Evolutionary conservation across 2,888 invertebrate species (phyloP).

Genomic region (Melolontha melolontha): DNA sequence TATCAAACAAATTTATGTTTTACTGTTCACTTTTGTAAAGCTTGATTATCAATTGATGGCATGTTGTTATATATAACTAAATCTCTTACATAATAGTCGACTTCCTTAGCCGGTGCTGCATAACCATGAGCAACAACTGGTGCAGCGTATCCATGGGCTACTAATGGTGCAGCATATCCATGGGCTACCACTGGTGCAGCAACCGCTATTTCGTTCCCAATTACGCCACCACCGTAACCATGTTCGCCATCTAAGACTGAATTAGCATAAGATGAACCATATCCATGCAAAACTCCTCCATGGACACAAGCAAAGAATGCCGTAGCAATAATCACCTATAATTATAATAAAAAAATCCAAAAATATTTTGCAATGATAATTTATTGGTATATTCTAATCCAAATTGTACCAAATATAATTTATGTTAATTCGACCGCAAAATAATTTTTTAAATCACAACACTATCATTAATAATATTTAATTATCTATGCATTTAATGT

Average conservation of each 20-base stretch:
- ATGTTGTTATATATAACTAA: not conserved
- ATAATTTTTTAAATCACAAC: not conserved
- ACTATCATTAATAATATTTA: no score
- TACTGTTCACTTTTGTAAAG: no score
- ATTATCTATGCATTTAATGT: no score
- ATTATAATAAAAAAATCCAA: slow-evolving; percentile 4
- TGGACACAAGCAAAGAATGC: slow-evolving; percentile 49
- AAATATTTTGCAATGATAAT: no score
- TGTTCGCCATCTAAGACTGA: slow-evolving; percentile 13
- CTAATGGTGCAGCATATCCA: slow-evolving; percentile 45
- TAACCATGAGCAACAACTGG: slow-evolving; percentile 40
- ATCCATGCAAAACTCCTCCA: slow-evolving; percentile 50
- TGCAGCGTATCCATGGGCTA: slow-evolving; percentile 47
- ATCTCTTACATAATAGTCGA: slow-evolving; percentile 52
- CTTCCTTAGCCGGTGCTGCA: slow-evolving; percentile 43
- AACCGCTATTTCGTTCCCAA: slow-evolving; percentile 40
- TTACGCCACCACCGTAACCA: slow-evolving; percentile 7
- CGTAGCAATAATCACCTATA: slow-evolving; percentile 49
- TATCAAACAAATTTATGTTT: no score
- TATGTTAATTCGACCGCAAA: not conserved
- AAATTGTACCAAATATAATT: not conserved
- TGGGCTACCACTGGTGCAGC: slow-evolving; percentile 44
- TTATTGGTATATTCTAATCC: not conserved
- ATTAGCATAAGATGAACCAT: slow-evolving; percentile 42
- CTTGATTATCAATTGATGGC: no score